A percentile compares a stretch with the other conserved stretches of the same genome.
Evolutionary conservation across 2,797 vertebrate species (phyloP).

Genomic region (Rhinogobio ventralis): DNA sequence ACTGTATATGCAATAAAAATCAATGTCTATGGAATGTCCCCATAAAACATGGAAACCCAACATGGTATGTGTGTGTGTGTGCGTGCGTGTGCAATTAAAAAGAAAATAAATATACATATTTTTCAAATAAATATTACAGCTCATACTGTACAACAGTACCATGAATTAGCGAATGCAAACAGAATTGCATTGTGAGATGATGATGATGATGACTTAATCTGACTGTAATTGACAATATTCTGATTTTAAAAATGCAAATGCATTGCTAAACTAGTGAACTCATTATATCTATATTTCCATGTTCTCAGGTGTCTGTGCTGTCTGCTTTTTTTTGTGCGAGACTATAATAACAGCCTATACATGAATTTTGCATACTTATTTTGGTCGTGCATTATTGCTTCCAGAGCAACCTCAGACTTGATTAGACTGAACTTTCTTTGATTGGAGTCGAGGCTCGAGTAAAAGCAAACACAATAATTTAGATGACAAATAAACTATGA

Average conservation of each 20-base stretch:
- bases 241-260: conserved; percentile 21
- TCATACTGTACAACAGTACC: neutral
- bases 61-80: too few relatives aligned
- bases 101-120: too few relatives aligned
- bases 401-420: conserved; percentile 14
- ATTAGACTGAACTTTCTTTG: conserved; percentile 30
- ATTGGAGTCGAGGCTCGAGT: neutral
- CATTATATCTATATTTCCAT: neutral
- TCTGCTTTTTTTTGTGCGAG: neutral
- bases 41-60: neutral
- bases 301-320: neutral
- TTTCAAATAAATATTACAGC: neutral
- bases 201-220: conserved; percentile 13
- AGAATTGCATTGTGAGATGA: neutral
- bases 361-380: neutral
- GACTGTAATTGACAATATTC: conserved; percentile 11
- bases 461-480: neutral
- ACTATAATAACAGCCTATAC: neutral
- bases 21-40: neutral
- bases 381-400: conserved; percentile 7
- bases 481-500: neutral
- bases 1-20: neutral
- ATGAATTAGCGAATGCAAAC: neutral
- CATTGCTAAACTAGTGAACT: neutral
- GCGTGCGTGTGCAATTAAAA: too few relatives aligned